Percentiles rank a stretch among this genome's conserved stretches.
These are phyloP conservation scores for Sebastes fasciatus DNA, from an alignment of 2,113 vertebrate species.

Conservation along the genomic window DNA sequence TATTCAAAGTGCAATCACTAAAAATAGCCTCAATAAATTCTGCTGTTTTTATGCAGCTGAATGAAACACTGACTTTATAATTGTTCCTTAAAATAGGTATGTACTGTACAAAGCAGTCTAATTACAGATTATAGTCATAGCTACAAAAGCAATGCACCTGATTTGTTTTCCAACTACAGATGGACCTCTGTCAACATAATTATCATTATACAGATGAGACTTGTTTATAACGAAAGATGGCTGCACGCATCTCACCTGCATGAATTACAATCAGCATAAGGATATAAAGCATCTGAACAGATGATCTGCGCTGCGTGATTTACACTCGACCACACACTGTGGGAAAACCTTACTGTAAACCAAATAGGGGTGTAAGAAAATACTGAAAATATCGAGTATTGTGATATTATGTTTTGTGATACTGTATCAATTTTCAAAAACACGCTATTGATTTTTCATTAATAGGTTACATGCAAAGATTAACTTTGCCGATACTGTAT, in stretches of 20 bases:
- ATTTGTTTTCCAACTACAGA: background rate
- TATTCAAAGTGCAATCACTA: slow-evolving; percentile 14
- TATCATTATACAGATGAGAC: background rate
- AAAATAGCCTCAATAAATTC: slow-evolving; percentile 28
- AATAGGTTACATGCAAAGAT: too few relatives aligned
- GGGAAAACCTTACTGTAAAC: background rate
- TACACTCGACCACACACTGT: background rate
- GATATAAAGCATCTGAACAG: background rate
- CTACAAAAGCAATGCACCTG: background rate
- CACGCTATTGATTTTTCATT: too few relatives aligned
- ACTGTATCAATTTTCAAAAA: too few relatives aligned
- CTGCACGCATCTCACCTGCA: slow-evolving; percentile 1
- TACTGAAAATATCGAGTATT: too few relatives aligned
- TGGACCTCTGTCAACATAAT: background rate
- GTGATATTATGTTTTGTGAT: too few relatives aligned
- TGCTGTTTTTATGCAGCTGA: slow-evolving; percentile 17
- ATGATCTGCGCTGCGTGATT: background rate
- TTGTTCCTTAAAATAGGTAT: slow-evolving; percentile 10
- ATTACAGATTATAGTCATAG: slow-evolving; percentile 20
- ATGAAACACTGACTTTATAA: slow-evolving; percentile 19
- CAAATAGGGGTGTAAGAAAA: too few relatives aligned
- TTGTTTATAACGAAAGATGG: background rate
- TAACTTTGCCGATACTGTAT: too few relatives aligned
- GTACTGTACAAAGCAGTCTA: slow-evolving; percentile 1
- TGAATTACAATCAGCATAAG: background rate